A percentile compares a stretch with the other conserved stretches of the same genome.
Conservation (phyloP, 2,113 vertebrate species). For the Ammodytes marinus region DNA sequence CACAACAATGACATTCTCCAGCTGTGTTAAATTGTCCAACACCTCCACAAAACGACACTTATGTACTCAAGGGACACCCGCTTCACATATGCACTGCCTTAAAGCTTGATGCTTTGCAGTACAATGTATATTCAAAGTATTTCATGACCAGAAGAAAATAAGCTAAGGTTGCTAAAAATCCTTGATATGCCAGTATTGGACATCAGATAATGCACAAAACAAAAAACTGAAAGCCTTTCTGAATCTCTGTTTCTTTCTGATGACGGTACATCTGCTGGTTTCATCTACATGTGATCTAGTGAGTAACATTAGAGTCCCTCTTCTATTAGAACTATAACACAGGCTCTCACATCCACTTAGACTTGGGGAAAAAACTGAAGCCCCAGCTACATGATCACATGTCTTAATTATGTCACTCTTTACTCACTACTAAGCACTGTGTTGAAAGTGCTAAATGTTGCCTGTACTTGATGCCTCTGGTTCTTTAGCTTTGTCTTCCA, state of each 20-base stretch:
- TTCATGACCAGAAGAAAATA: no score
- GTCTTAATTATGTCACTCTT: neutral
- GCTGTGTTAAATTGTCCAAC: slow-evolving; percentile 17
- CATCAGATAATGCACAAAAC: no score
- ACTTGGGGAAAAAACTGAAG: neutral
- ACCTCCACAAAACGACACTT: neutral
- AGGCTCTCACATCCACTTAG: neutral
- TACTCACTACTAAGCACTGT: neutral
- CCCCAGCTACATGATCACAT: neutral
- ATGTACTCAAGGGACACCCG: neutral
- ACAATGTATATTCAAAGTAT: no score
- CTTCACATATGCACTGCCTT: no score
- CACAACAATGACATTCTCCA: slow-evolving; percentile 13
- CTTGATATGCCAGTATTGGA: no score
- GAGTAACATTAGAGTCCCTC: neutral
- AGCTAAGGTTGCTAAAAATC: no score
- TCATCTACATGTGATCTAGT: neutral
- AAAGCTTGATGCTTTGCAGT: no score
- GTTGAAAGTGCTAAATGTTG: neutral
- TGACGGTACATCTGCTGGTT: no score
- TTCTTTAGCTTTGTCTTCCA: neutral
- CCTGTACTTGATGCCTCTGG: neutral
- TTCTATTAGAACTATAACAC: neutral
- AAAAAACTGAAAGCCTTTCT: no score
- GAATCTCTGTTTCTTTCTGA: no score